A percentile compares a stretch with the other conserved stretches of the same genome.
phyloP scores from a whole-genome alignment of 1,140 invertebrate species.

The Trypoxylus dichotomus region DNA sequence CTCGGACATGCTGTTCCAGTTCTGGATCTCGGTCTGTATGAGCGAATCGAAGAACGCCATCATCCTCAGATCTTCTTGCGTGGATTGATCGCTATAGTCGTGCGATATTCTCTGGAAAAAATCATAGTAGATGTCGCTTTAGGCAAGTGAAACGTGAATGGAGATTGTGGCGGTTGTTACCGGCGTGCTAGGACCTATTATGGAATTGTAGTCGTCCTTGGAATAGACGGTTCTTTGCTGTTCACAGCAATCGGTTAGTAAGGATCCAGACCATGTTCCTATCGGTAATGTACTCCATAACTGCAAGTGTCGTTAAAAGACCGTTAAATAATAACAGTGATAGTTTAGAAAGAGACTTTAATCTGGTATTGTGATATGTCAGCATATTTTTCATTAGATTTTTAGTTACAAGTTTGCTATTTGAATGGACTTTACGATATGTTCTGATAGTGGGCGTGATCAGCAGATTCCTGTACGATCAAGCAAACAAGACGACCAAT shows the following conservation, averaged over 20 bases:
- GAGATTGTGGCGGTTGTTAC: slow-evolving; percentile 48
- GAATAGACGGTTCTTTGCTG: slow-evolving; percentile 77
- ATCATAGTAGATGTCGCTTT: slow-evolving; percentile 22
- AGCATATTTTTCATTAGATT: no score
- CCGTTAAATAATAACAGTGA: no score
- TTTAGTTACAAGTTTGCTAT: no score
- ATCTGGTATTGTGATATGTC: no score
- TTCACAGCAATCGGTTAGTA: slow-evolving; percentile 61
- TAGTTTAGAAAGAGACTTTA: no score
- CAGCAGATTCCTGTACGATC: no score
- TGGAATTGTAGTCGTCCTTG: slow-evolving; percentile 82
- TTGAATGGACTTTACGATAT: no score
- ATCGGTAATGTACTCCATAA: slow-evolving; percentile 78
- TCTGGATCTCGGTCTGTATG: slow-evolving; percentile 87
- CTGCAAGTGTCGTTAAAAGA: slow-evolving; percentile 52
- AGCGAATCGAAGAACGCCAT: slow-evolving; percentile 95
- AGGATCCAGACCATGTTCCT: slow-evolving; percentile 60
- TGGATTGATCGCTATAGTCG: slow-evolving; percentile 81
- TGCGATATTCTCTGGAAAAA: slow-evolving; percentile 68
- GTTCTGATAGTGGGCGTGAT: no score
- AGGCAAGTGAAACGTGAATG: neutral
- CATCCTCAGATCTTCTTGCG: slow-evolving; percentile 89
- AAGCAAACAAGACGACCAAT: no score
- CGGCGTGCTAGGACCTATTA: slow-evolving; percentile 77
- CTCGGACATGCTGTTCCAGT: slow-evolving; percentile 57